phyloP scores from a whole-genome alignment of 2,888 invertebrate genomes.

The Scaptomyza reducta region DNA sequence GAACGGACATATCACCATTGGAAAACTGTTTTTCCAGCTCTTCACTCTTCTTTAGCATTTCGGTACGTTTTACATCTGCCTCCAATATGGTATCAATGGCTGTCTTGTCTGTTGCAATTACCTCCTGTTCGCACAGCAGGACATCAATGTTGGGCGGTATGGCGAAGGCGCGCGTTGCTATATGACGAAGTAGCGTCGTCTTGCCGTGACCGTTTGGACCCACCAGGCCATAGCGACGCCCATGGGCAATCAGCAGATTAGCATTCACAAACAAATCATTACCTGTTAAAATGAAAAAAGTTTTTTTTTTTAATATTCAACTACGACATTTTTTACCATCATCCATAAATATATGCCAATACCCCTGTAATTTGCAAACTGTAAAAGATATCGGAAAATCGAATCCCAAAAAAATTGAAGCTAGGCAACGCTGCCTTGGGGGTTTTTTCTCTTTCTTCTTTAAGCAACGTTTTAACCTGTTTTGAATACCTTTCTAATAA shows the following conservation, averaged over 20 bases:
- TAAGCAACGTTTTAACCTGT: no score
- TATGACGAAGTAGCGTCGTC: slow-evolving; percentile 97
- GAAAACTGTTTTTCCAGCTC: slow-evolving; percentile 91
- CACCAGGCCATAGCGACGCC: slow-evolving; percentile 97
- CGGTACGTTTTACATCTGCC: slow-evolving; percentile 95
- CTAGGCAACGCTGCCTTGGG: no score
- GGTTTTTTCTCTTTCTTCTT: no score
- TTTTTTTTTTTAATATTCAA: no score
- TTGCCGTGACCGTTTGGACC: slow-evolving; percentile 99
- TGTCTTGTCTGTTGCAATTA: slow-evolving; percentile 95
- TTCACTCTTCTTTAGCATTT: slow-evolving; percentile 92
- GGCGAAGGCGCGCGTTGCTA: slow-evolving; percentile 94
- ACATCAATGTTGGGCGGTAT: slow-evolving; percentile 98
- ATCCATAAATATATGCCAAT: no score
- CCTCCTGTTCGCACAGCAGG: slow-evolving; percentile 98
- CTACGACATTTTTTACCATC: no score
- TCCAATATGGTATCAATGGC: slow-evolving; percentile 97
- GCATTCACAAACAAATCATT: slow-evolving; percentile 99
- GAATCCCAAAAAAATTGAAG: no score
- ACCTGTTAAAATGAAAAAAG: slow-evolving; percentile 83
- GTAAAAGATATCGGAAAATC: no score
- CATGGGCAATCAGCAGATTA: slow-evolving; percentile 95
- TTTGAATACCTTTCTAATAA: no score
- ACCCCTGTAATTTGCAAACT: no score
- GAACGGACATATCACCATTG: slow-evolving; percentile 89